Conservation (phyloP, 2,888 invertebrate species). For the Electrophaes corylata region DNA sequence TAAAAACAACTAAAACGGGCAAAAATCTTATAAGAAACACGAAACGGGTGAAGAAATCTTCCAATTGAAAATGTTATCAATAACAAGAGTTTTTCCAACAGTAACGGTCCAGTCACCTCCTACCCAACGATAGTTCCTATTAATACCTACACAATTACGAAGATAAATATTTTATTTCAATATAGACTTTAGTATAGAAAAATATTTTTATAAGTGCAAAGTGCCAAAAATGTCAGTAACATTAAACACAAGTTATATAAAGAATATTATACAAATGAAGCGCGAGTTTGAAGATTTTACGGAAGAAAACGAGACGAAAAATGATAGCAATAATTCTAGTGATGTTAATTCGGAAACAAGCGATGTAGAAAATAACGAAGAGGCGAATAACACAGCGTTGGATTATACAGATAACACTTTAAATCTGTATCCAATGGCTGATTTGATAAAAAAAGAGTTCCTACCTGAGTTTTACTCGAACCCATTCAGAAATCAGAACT, state of each 20-base stretch:
- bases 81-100: slow-evolving; percentile 20
- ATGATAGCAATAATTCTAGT: slow-evolving; percentile 70
- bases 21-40: background rate
- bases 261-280: slow-evolving; percentile 76
- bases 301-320: slow-evolving; percentile 61
- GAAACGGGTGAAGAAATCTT: slow-evolving; percentile 29
- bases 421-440: slow-evolving; percentile 72
- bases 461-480: slow-evolving; percentile 76
- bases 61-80: background rate
- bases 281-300: slow-evolving; percentile 72
- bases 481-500: slow-evolving; percentile 73
- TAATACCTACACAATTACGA: slow-evolving; percentile 81
- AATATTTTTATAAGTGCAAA: slow-evolving; percentile 61
- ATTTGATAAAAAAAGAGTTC: slow-evolving; percentile 81
- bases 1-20: background rate
- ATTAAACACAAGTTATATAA: slow-evolving; percentile 71
- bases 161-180: slow-evolving; percentile 79
- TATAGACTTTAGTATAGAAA: slow-evolving; percentile 61
- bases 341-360: slow-evolving; percentile 75
- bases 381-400: slow-evolving; percentile 58
- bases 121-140: slow-evolving; percentile 85
- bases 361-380: slow-evolving; percentile 72
- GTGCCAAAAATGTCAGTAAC: slow-evolving; percentile 77
- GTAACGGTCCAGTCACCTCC: slow-evolving; percentile 74
- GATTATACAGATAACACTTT: slow-evolving; percentile 74